Conservation (phyloP, 2,888 invertebrate species). For the Fragum sueziense region DNA sequence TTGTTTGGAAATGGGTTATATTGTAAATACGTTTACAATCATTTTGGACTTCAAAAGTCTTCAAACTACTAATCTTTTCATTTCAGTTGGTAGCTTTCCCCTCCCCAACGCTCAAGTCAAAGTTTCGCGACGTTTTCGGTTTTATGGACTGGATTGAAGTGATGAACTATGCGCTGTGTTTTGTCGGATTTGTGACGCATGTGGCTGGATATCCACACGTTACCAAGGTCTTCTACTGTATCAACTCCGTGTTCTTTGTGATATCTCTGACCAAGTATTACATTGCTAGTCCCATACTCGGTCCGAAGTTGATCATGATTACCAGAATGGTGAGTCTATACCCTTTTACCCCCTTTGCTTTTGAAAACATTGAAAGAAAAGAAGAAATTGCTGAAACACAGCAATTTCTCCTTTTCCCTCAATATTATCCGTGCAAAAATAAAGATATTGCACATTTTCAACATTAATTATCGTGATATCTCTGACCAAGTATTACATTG, state of each 20-base stretch:
- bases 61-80: not conserved
- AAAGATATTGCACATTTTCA: too few species aligned
- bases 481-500: conserved; percentile 80
- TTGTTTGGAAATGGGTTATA: too few species aligned
- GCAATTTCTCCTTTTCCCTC: too few species aligned
- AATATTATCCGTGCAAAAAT: too few species aligned
- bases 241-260: conserved; percentile 80
- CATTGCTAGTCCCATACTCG: conserved; percentile 80
- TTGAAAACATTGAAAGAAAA: too few species aligned
- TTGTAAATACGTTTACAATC: too few species aligned
- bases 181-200: conserved; percentile 66
- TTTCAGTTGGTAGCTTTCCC: conserved; percentile 71
- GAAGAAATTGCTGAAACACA: too few species aligned
- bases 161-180: conserved; percentile 62
- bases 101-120: conserved; percentile 72
- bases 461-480: too few species aligned
- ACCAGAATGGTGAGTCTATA: conserved; percentile 82
- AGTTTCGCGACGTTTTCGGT: conserved; percentile 78
- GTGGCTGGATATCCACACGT: not conserved
- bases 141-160: conserved; percentile 67
- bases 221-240: conserved; percentile 76
- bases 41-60: not conserved
- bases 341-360: too few species aligned
- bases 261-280: conserved; percentile 80
- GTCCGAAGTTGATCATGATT: conserved; percentile 83